Base-by-base conservation (phyloP, 2,113 vertebrate species). In the Protobothrops flavoviridis region DNA sequence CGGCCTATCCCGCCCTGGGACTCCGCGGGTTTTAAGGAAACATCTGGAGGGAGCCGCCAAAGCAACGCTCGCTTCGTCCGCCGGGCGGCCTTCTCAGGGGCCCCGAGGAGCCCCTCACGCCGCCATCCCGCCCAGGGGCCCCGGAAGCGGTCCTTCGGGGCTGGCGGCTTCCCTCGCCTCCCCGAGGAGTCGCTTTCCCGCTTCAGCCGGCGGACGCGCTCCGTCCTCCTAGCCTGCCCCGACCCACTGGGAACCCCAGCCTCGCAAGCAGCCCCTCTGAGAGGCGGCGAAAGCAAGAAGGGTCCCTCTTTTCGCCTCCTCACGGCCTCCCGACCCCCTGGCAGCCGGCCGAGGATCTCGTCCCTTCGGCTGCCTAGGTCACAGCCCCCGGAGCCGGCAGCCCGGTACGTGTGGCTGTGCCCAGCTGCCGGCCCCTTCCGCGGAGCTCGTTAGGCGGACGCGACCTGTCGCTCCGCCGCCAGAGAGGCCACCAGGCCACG, bases 301-400 rank as follows among this genome's bases (percentile, higher is more conserved):
- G n/a, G 17, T 5, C 45, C 43, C 15, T n/a, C 90, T n/a, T 1
- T 20, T 52, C 17, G 17, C 10, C 52, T 13, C 90, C n/a, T 56
- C 48, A 29, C 69, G 55, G 91, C 81, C 39, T 69, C 61, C 45
- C 85, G 48, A 52, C 3, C 33, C 55, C n/a, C 61, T 10, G 64
- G 24, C 57, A 7, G 13, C 39, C 50, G 85, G 21, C 23, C 61
- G 20, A 20, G 59, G 13, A 55, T 5, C 33, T 39, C 17, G 52
- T 55, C 87, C 61, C 87, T 29, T 6, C 5, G 39, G 87, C 59
- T 88, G n/a, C 59, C 23, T 45, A 23, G 59, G 59, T 21, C 92
- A 17, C 61, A 55, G 88, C 59, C 33, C 39, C 50, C 15, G 87
- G 92, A 92, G 92, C 92, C 92, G 87, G 92, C 92, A 93, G 92